Conservation (phyloP, 2,113 vertebrate genomes). For the Hippoglossus stenolepis region DNA sequence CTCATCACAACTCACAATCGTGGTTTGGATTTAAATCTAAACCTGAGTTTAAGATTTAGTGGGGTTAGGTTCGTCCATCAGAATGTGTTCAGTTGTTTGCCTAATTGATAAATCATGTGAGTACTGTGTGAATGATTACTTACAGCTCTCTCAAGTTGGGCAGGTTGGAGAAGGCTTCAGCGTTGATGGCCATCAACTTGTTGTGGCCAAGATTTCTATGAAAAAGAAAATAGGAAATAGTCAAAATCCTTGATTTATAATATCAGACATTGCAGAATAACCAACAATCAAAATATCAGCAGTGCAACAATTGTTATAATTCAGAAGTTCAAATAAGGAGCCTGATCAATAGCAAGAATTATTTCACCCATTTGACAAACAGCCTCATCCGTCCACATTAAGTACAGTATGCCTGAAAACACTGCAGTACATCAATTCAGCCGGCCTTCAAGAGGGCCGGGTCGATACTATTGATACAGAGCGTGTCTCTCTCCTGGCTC, state of each 20-base stretch:
- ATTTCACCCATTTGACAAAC: slow-evolving; percentile 56
- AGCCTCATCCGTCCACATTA: slow-evolving; percentile 44
- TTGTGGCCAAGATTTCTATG: slow-evolving; percentile 95
- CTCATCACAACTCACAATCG: not conserved
- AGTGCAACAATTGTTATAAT: not conserved
- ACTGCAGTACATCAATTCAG: slow-evolving; percentile 63
- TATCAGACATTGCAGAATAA: not conserved
- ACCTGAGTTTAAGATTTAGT: too few relatives aligned
- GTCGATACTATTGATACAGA: slow-evolving; percentile 86
- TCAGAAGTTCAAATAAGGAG: slow-evolving; percentile 26
- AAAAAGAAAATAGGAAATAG: slow-evolving; percentile 24
- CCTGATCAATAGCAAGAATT: slow-evolving; percentile 37
- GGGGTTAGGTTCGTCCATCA: not conserved
- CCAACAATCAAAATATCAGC: not conserved
- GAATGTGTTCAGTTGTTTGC: not conserved
- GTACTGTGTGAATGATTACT: slow-evolving; percentile 75
- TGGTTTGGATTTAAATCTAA: not conserved
- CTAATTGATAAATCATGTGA: not conserved
- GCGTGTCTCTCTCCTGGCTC: slow-evolving; percentile 80
- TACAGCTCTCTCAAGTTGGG: slow-evolving; percentile 92
- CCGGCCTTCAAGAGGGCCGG: slow-evolving; percentile 66
- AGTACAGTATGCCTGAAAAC: slow-evolving; percentile 48
- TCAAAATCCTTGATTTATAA: not conserved
- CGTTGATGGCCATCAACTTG: slow-evolving; percentile 87
- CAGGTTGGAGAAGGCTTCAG: slow-evolving; percentile 87